Conservation (phyloP, 2,888 invertebrate species). For the Sinohyriopsis cumingii region DNA sequence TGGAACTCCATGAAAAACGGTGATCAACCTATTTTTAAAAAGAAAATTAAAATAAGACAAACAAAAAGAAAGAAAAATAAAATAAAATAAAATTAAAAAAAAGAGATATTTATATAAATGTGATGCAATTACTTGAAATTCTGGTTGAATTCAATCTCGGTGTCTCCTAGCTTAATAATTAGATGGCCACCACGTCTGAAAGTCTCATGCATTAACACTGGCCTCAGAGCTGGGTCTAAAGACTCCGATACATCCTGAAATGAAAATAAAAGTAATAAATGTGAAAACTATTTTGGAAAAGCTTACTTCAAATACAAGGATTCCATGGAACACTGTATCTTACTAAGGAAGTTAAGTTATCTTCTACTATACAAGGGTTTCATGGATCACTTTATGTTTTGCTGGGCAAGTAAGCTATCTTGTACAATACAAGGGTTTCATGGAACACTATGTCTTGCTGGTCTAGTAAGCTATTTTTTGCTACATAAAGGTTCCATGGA, state of each 20-base stretch:
- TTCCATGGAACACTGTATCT: background rate
- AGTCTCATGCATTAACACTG: constrained; percentile 69
- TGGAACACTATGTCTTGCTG: no score
- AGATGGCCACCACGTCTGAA: constrained; percentile 62
- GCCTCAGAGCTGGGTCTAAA: constrained; percentile 69
- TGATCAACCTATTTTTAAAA: no score
- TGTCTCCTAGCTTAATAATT: constrained; percentile 70
- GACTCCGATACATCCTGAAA: constrained; percentile 67
- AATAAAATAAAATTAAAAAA: background rate
- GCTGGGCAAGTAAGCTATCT: no score
- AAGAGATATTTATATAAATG: background rate
- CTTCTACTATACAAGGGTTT: no score
- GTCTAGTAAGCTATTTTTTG: no score
- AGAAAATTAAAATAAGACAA: no score
- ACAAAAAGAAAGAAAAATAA: background rate
- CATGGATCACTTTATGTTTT: no score
- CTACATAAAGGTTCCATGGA: no score
- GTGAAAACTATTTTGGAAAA: background rate
- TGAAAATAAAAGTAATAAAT: background rate
- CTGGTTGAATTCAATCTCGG: constrained; percentile 71
- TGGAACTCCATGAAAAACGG: no score
- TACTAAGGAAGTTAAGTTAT: no score
- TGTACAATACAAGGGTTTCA: no score
- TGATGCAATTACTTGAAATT: constrained; percentile 66
- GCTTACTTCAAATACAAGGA: background rate